Evolutionary conservation across 2,797 vertebrate genomes (phyloP).

Genomic region (Holocentrus rufus): DNA sequence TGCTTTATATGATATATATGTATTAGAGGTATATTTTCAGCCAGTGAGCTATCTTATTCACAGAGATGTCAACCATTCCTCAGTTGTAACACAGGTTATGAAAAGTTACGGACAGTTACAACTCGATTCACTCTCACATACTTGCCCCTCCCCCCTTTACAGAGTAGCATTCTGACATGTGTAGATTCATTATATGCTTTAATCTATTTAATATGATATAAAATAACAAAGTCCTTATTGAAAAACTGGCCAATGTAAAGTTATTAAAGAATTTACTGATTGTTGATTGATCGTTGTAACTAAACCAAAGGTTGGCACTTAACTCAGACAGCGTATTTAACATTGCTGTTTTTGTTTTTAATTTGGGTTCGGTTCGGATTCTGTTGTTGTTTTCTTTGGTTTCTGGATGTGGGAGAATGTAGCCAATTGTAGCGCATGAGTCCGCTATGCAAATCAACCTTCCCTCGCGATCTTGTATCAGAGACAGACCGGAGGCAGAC

Average conservation of each 20-base stretch:
- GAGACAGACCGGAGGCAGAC: slow-evolving; percentile 79
- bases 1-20: slow-evolving; percentile 77
- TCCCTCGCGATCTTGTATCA: slow-evolving; percentile 81
- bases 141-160: slow-evolving; percentile 53
- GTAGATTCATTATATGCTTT: slow-evolving; percentile 74
- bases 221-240: slow-evolving; percentile 62
- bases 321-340: slow-evolving; percentile 70
- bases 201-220: slow-evolving; percentile 59
- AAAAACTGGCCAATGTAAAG: slow-evolving; percentile 69
- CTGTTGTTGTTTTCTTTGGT: slow-evolving; percentile 44
- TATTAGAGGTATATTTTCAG: slow-evolving; percentile 80
- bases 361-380: slow-evolving; percentile 55
- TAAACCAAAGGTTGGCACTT: slow-evolving; percentile 87
- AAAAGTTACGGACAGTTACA: slow-evolving; percentile 49
- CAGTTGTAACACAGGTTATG: slow-evolving; percentile 52
- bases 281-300: slow-evolving; percentile 73
- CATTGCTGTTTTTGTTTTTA: slow-evolving; percentile 61
- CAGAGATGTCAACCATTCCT: slow-evolving; percentile 77
- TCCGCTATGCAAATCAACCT: slow-evolving; percentile 86
- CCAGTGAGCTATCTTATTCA: slow-evolving; percentile 72
- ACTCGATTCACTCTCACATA: slow-evolving; percentile 40
- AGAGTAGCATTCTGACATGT: slow-evolving; percentile 66
- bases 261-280: slow-evolving; percentile 59
- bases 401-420: slow-evolving; percentile 84
- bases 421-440: slow-evolving; percentile 85